These are phyloP conservation scores for Aculops lycopersici DNA, from an alignment of 1,140 invertebrate species.

Conservation along the genomic window DNA sequence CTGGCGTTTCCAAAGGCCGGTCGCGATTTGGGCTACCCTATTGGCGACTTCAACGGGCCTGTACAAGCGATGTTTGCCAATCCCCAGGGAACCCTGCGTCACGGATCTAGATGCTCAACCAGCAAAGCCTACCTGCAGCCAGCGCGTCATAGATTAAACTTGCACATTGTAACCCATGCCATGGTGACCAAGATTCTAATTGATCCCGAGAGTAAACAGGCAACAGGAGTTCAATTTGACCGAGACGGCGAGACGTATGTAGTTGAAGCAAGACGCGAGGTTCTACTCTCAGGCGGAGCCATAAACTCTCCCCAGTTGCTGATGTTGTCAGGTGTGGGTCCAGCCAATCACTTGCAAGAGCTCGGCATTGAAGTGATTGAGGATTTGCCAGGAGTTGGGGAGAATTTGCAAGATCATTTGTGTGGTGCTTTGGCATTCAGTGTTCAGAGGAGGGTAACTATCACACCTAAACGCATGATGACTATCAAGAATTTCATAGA, in stretches of 20 bases:
- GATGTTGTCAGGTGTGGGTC: slow-evolving; percentile 59
- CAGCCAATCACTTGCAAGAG: slow-evolving; percentile 13
- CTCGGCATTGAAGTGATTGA: slow-evolving; percentile 15
- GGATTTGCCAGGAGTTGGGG: slow-evolving; percentile 18
- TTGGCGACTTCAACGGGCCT: slow-evolving; percentile 41
- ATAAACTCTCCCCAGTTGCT: slow-evolving; percentile 48
- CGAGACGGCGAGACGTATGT: slow-evolving; percentile 26
- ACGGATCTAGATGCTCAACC: slow-evolving; percentile 52
- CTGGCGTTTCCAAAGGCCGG: slow-evolving; percentile 47
- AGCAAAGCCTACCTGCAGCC: slow-evolving; percentile 59
- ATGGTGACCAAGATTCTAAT: slow-evolving; percentile 53
- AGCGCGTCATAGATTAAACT: slow-evolving; percentile 36
- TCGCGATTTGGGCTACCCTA: slow-evolving; percentile 22
- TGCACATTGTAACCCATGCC: slow-evolving; percentile 47
- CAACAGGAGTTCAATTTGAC: slow-evolving; percentile 38
- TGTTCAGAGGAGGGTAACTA: not conserved
- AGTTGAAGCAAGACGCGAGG: slow-evolving; percentile 33
- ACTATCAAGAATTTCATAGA: slow-evolving; percentile 1
- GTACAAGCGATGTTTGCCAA: slow-evolving; percentile 20
- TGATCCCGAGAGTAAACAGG: slow-evolving; percentile 37
- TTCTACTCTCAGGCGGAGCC: slow-evolving; percentile 43
- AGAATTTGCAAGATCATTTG: slow-evolving; percentile 18
- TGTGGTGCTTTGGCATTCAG: slow-evolving; percentile 7
- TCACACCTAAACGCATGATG: not conserved
- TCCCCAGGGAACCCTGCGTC: slow-evolving; percentile 42